phyloP scores from a whole-genome alignment of 1,140 invertebrate species.

The Drosophila fuyamai region DNA sequence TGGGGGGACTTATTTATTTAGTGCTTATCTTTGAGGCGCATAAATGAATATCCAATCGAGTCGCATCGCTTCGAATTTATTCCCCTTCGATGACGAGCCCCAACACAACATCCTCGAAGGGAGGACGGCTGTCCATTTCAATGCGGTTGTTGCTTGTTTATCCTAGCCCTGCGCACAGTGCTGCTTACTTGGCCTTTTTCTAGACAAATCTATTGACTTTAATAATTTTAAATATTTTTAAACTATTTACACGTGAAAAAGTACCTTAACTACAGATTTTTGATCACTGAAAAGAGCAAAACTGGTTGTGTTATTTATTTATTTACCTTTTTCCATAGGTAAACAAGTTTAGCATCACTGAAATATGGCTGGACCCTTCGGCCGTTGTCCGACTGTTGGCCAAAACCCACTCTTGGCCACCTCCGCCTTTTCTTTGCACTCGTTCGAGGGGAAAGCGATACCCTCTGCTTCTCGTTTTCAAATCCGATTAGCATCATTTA shows the following conservation, averaged over 20 bases:
- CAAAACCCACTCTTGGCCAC: constrained; percentile 32
- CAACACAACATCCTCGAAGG: constrained; percentile 28
- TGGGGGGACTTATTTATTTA: constrained; percentile 71
- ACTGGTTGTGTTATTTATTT: too few species aligned
- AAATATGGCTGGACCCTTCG: constrained; percentile 28
- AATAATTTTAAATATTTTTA: background rate
- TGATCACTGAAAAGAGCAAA: too few species aligned
- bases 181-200: constrained; percentile 10
- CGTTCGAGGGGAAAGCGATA: constrained; percentile 48
- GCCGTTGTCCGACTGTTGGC: constrained; percentile 7
- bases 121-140: constrained; percentile 51
- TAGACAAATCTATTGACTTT: background rate
- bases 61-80: constrained; percentile 64
- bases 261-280: too few species aligned
- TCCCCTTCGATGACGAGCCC: constrained; percentile 57
- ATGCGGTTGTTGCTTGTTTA: constrained; percentile 65
- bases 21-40: constrained; percentile 79
- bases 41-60: constrained; percentile 77
- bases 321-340: background rate
- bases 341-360: constrained; percentile 14
- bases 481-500: constrained; percentile 83
- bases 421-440: constrained; percentile 48
- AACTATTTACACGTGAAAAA: background rate
- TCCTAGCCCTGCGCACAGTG: constrained; percentile 25
- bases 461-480: constrained; percentile 66